Conservation (phyloP, 2,888 invertebrate species). For the Ophioninae sp. region DNA sequence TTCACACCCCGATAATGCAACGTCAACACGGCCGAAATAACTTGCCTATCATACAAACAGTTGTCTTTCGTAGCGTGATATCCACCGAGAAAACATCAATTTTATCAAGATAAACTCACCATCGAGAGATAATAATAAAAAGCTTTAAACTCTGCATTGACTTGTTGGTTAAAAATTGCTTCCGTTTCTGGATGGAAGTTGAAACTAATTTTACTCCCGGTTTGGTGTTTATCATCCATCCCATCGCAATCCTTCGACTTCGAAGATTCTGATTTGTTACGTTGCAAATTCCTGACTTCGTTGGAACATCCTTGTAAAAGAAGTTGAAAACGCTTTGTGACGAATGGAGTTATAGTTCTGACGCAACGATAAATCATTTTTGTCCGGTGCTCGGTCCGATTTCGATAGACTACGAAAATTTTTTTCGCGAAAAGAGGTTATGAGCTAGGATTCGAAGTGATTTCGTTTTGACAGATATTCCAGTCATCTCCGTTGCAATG, state of each 20-base stretch:
- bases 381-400: background rate
- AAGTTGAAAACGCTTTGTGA: slow-evolving; percentile 18
- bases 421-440: background rate
- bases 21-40: slow-evolving; percentile 81
- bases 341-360: slow-evolving; percentile 29
- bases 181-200: slow-evolving; percentile 82
- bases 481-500: background rate
- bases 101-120: slow-evolving; percentile 77
- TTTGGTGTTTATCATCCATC: slow-evolving; percentile 67
- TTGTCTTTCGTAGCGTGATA: background rate
- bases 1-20: slow-evolving; percentile 80
- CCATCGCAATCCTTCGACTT: slow-evolving; percentile 39
- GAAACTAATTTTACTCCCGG: slow-evolving; percentile 67
- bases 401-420: background rate
- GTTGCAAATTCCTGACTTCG: background rate
- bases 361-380: slow-evolving; percentile 30
- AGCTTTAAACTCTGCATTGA: slow-evolving; percentile 84
- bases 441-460: background rate
- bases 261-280: slow-evolving; percentile 41
- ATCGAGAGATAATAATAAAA: slow-evolving; percentile 85
- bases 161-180: slow-evolving; percentile 83
- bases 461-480: background rate
- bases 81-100: background rate
- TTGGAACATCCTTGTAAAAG: background rate
- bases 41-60: slow-evolving; percentile 67